Percentiles rank a stretch among this genome's conserved stretches.
phyloP scores from a whole-genome alignment of 2,888 invertebrate species.

The Subacronicta megacephala region DNA sequence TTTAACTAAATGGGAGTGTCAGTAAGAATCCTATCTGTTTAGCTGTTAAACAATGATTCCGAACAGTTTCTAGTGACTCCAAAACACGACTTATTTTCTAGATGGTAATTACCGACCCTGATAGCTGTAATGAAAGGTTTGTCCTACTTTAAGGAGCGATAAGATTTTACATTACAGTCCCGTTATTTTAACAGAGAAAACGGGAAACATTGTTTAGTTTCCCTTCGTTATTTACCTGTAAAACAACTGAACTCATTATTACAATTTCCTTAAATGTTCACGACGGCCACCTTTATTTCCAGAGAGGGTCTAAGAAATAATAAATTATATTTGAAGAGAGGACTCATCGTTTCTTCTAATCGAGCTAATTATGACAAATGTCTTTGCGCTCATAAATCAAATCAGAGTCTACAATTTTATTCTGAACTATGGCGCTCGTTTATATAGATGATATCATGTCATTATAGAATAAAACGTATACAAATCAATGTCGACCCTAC shows the following conservation, averaged over 20 bases:
- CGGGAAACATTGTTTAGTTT: conserved; percentile 29
- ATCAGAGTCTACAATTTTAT: conserved; percentile 31
- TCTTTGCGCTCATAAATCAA: conserved; percentile 48
- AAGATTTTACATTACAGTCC: conserved; percentile 43
- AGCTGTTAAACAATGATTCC: conserved; percentile 23
- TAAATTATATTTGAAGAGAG: conserved; percentile 17
- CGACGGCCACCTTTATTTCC: conserved; percentile 6
- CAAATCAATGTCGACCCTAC: conserved; percentile 18
- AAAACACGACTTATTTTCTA: conserved; percentile 48
- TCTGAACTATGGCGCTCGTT: conserved; percentile 24
- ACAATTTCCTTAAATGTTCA: conserved; percentile 29
- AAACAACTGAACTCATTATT: conserved; percentile 37
- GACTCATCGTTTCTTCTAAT: conserved; percentile 38
- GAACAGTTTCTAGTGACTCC: conserved; percentile 26
- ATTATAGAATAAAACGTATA: conserved; percentile 20
- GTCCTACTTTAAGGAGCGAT: conserved; percentile 52
- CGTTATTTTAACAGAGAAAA: conserved; percentile 41
- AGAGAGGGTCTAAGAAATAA: conserved; percentile 24
- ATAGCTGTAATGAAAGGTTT: conserved; percentile 57
- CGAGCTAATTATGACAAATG: conserved; percentile 54
- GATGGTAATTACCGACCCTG: conserved; percentile 50
- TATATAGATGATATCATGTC: conserved; percentile 17
- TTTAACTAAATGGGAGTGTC: conserved; percentile 33
- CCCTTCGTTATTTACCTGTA: conserved; percentile 28
- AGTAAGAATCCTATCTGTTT: conserved; percentile 29